Conservation (phyloP, 2,797 vertebrate species). For the Sebastes cheni region DNA sequence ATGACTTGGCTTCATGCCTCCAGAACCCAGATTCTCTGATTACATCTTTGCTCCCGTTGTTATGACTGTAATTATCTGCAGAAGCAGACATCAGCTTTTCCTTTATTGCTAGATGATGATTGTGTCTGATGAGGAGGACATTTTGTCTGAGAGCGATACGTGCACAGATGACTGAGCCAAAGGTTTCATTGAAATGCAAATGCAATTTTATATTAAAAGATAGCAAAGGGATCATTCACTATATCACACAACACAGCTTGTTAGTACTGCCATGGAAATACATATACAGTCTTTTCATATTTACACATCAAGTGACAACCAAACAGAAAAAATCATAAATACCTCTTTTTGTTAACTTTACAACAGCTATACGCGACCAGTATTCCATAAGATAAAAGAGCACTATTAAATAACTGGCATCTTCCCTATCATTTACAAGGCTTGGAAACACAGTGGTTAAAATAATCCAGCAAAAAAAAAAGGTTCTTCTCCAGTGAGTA, state of each 20-base stretch:
- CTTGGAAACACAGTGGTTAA: constrained; percentile 85
- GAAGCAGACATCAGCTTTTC: neutral
- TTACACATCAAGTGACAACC: constrained; percentile 86
- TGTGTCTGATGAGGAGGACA: neutral
- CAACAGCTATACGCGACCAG: constrained; percentile 84
- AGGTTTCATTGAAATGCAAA: constrained; percentile 78
- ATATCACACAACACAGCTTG: constrained; percentile 86
- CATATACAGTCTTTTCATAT: constrained; percentile 87
- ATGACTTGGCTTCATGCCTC: neutral
- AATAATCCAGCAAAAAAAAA: constrained; percentile 80
- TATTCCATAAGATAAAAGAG: constrained; percentile 81
- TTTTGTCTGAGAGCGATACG: neutral
- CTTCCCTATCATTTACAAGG: constrained; percentile 83
- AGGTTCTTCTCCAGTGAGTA: constrained; percentile 84
- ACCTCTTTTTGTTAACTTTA: constrained; percentile 88
- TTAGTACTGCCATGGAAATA: constrained; percentile 88
- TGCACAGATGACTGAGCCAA: constrained; percentile 36
- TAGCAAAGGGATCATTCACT: constrained; percentile 86
- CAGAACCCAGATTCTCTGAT: neutral
- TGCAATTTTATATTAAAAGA: constrained; percentile 89
- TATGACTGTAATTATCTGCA: constrained; percentile 3
- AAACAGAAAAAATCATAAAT: constrained; percentile 86
- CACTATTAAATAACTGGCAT: constrained; percentile 88
- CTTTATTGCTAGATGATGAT: constrained; percentile 1
- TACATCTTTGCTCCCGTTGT: neutral